These are phyloP conservation scores for Halichondria panicea DNA, from an alignment of 37 sponge, comb jelly and placozoan genomes.

Conservation along the genomic window DNA sequence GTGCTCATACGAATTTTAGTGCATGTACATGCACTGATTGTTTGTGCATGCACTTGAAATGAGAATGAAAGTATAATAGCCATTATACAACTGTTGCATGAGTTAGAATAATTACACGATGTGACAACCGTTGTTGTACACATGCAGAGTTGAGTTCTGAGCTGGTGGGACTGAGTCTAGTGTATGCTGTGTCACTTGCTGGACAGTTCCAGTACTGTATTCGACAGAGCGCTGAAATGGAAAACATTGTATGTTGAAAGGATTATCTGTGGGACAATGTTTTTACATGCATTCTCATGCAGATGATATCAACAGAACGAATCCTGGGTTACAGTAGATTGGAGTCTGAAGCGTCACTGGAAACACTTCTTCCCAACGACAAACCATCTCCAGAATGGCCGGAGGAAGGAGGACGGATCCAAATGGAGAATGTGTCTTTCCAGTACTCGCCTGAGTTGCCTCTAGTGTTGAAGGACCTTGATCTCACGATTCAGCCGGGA, in stretches of 20 bases:
- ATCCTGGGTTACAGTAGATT: conserved; percentile 63
- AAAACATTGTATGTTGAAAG: conserved; percentile 53
- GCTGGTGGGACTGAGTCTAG: conserved; percentile 66
- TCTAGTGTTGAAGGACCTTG: conserved; percentile 56
- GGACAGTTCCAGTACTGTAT: conserved; percentile 83
- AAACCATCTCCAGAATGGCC: conserved; percentile 63
- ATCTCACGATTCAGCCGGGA: conserved; percentile 40
- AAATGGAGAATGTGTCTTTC: conserved; percentile 48
- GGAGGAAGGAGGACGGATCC: conserved; percentile 61
- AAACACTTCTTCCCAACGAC: conserved; percentile 26
- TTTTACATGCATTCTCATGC: not conserved
- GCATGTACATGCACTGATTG: too few species aligned
- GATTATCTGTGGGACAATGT: not conserved
- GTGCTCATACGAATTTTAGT: too few species aligned
- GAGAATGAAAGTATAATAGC: too few species aligned
- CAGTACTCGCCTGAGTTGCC: conserved; percentile 46
- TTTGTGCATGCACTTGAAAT: too few species aligned
- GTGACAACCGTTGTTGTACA: too few species aligned
- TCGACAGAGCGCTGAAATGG: conserved; percentile 80
- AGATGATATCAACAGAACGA: conserved; percentile 87
- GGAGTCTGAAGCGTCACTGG: conserved; percentile 64
- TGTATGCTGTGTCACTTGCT: conserved; percentile 67
- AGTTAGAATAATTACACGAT: too few species aligned
- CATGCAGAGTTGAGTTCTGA: too few species aligned
- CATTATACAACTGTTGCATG: too few species aligned